Evolutionary conservation across 2,113 vertebrate species (phyloP), one percentile per base, ranked within the genome.

Genomic region (Amazona vittata): DNA sequence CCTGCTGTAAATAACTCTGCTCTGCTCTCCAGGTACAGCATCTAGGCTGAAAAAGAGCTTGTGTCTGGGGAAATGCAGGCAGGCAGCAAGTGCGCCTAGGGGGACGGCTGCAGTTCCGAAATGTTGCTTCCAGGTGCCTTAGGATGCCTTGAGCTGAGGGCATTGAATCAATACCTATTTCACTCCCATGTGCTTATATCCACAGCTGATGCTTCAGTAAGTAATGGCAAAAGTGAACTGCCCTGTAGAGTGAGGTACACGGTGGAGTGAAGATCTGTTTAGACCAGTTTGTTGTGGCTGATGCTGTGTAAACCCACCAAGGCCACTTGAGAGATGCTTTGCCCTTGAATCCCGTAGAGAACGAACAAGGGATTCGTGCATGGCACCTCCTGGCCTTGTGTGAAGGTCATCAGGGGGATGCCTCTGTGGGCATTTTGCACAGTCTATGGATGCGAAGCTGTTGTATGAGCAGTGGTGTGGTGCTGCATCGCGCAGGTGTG

Each of bases 161-260:
- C n/a, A 60, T 57, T 89, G 41, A 84, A 93, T 89, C 68, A 79
- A 83, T 90, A 59, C 26, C 35, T 39, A 4, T 60, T 79, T 87
- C 79, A 60, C 9, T 89, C 16, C 68, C 64, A 9, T 25, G 70
- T 92, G 44, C 41, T 81, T 78, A 21, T 47, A 74, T 79, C 92
- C 90, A 44, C 55, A 76, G 57, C 50, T 90, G 64, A 68, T 50
- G 55, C 52, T 76, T 57, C 39, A 17, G 55, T 52, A 37, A 55
- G 43, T 75, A 81, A 81, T 78, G 50, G 43, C 50, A 81, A 17
- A 90, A 91, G 60, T 46, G 39, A 88, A 39, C 64, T 81, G 50
- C 28, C 15, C 57, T 64, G 74, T 46, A 37, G 52, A 60, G 46
- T 26, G 74, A 84, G 65, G 70, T 46, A 25, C 2, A 11, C 0